Conservation (phyloP, 2,888 invertebrate species). For the Nomada fabriciana region DNA sequence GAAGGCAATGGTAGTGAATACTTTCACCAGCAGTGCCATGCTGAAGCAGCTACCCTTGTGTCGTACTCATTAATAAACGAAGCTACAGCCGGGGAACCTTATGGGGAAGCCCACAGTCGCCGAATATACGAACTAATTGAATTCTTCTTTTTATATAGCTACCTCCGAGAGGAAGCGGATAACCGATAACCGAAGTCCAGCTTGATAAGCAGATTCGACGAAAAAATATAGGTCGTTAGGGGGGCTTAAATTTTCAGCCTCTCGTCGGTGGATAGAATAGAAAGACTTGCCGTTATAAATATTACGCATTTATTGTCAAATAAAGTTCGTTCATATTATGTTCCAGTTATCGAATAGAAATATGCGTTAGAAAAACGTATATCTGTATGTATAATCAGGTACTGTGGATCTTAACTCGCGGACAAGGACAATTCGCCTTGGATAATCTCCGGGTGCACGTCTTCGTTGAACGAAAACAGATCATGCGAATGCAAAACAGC, state of each 20-base stretch:
- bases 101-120: background rate
- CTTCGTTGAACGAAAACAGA: background rate
- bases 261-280: background rate
- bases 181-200: slow-evolving; percentile 70
- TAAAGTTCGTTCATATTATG: slow-evolving; percentile 3
- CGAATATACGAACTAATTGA: slow-evolving; percentile 34
- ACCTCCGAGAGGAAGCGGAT: slow-evolving; percentile 74
- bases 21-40: slow-evolving; percentile 44
- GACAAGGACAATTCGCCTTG: background rate
- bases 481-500: background rate
- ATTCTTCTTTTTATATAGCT: slow-evolving; percentile 65
- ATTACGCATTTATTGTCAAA: slow-evolving; percentile 33
- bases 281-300: slow-evolving; percentile 1
- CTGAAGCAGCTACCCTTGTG: slow-evolving; percentile 2
- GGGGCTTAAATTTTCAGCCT: background rate
- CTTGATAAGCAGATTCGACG: slow-evolving; percentile 72
- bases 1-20: slow-evolving; percentile 9
- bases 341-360: background rate
- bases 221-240: slow-evolving; percentile 60
- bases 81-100: background rate
- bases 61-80: background rate
- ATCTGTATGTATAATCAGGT: slow-evolving; percentile 27
- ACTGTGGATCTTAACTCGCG: slow-evolving; percentile 14
- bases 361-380: background rate
- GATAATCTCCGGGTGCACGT: background rate